Evolutionary conservation across 2,113 vertebrate species (phyloP).

Genomic region (Chloroceryle aenea): DNA sequence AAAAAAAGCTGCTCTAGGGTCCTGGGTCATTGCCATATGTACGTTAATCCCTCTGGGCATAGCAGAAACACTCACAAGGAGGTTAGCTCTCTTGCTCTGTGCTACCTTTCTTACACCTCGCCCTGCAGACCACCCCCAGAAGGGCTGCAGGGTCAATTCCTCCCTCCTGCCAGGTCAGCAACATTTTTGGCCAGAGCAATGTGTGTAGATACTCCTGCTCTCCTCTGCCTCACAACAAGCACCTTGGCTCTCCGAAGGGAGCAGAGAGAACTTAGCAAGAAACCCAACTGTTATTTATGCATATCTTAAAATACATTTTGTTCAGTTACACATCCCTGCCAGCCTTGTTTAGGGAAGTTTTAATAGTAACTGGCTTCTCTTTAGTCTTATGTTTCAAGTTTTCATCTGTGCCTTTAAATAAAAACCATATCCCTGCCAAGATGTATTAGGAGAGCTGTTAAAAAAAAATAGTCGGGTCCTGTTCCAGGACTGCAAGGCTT

Average conservation of each 20-base stretch:
- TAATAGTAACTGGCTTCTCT: neutral
- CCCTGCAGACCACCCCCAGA: neutral
- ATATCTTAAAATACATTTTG: neutral
- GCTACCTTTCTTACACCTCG: neutral
- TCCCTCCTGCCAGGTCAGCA: neutral
- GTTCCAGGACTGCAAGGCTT: constrained; percentile 20
- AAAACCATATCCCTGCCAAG: neutral
- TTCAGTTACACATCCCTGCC: neutral
- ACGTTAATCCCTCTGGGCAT: neutral
- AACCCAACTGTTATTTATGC: neutral
- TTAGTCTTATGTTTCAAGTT: neutral
- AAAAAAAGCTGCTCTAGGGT: neutral
- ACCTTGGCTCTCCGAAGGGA: neutral
- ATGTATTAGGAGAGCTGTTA: constrained; percentile 58
- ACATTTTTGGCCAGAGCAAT: neutral
- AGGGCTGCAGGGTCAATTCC: neutral
- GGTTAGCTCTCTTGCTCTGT: neutral
- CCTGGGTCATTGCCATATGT: neutral
- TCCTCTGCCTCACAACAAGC: neutral
- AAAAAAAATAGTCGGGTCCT: neutral
- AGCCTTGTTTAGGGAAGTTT: neutral
- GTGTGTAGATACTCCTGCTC: neutral
- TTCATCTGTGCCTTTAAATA: constrained; percentile 58
- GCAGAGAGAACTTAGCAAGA: neutral
- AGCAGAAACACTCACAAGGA: neutral